Evolutionary conservation across 2,888 invertebrate species (phyloP).

Genomic region (Charanyca ferruginea): DNA sequence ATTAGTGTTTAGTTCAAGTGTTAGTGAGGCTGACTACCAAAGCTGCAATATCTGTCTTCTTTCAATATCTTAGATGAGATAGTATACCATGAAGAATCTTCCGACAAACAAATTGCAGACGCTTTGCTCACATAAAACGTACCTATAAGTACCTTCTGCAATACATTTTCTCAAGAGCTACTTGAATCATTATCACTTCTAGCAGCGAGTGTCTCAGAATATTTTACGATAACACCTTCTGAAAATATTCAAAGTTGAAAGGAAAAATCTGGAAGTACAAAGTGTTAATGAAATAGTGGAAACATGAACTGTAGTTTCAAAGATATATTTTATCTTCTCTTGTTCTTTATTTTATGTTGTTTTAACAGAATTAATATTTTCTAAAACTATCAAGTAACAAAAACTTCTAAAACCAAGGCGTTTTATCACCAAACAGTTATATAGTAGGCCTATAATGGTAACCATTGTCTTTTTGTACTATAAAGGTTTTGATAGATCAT

Average conservation of each 20-base stretch:
- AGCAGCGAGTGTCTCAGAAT: slow-evolving; percentile 34
- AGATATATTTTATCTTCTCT: not conserved
- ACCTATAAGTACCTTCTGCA: not conserved
- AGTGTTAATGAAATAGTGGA: not conserved
- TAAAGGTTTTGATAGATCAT: too few relatives aligned
- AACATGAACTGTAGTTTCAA: slow-evolving; percentile 6
- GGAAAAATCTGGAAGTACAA: slow-evolving; percentile 10
- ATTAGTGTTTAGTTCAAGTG: too few relatives aligned
- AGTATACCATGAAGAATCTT: too few relatives aligned
- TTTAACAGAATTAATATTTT: not conserved
- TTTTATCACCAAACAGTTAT: too few relatives aligned
- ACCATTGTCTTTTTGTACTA: too few relatives aligned
- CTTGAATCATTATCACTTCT: not conserved
- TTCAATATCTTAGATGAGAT: too few relatives aligned
- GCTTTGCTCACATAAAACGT: not conserved
- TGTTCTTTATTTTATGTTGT: not conserved
- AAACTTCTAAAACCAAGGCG: too few relatives aligned
- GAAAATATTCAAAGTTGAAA: slow-evolving; percentile 11
- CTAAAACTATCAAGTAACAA: too few relatives aligned
- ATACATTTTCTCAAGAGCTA: slow-evolving; percentile 6
- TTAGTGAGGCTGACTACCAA: too few relatives aligned
- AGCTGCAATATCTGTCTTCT: too few relatives aligned
- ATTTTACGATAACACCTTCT: slow-evolving; percentile 20
- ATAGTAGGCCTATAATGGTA: too few relatives aligned
- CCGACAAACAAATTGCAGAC: too few relatives aligned